Evolutionary conservation across 2,797 vertebrate species (phyloP).

Genomic region (Tapera naevia): DNA sequence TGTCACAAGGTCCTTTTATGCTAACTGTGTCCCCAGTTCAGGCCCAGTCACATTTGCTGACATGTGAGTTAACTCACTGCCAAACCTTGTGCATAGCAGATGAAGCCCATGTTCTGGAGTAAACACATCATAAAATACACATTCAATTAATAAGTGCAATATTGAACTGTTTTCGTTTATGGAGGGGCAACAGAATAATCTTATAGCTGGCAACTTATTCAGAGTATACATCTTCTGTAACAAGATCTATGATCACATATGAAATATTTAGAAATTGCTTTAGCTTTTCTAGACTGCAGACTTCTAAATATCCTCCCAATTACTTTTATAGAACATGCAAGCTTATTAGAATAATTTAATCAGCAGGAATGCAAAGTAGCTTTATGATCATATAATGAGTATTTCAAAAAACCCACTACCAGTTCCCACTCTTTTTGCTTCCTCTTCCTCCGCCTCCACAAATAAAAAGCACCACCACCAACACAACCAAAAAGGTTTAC

Average conservation of each 20-base stretch:
- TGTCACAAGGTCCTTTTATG: neutral
- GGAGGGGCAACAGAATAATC: neutral
- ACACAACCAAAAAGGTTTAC: rapidly evolving
- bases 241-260: neutral
- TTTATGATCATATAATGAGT: neutral
- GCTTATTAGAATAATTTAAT: neutral
- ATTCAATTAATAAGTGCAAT: neutral
- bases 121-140: neutral
- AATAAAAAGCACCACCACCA: neutral
- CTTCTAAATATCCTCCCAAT: neutral
- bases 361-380: neutral
- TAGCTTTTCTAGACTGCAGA: neutral
- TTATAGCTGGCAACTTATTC: neutral
- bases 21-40: neutral
- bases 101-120: neutral
- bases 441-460: neutral
- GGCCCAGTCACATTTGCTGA: neutral
- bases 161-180: neutral
- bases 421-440: neutral
- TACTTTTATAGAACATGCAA: neutral
- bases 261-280: conserved; percentile 14
- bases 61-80: neutral
- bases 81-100: neutral
- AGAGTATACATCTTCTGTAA: neutral
- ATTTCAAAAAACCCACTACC: neutral